phyloP scores from a whole-genome alignment of 2,797 vertebrate genomes.

The Todus mexicanus region DNA sequence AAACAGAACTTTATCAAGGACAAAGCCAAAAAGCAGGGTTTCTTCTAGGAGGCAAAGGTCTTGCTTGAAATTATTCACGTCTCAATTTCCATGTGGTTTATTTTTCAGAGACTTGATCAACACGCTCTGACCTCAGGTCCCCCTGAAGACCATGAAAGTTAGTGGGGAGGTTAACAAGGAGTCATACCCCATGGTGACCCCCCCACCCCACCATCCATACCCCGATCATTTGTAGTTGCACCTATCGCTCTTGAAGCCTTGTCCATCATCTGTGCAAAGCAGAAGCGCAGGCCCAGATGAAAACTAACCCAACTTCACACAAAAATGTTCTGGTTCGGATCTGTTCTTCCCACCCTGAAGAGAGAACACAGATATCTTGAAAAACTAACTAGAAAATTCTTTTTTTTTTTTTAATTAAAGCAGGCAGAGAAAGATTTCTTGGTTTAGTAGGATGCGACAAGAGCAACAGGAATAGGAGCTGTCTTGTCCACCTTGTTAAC shows the following conservation, averaged over 20 bases:
- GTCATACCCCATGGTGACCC: rapidly evolving
- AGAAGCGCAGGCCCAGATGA: not conserved
- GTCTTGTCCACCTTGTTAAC: not conserved
- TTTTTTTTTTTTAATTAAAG: not conserved
- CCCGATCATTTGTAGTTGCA: not conserved
- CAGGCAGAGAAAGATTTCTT: not conserved
- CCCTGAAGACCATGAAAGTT: not conserved
- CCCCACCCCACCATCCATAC: not conserved
- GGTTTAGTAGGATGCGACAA: not conserved
- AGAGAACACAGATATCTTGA: not conserved
- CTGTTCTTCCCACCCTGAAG: not conserved
- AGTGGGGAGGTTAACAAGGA: not conserved
- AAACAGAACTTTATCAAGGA: not conserved
- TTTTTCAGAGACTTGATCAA: not conserved
- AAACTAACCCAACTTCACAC: not conserved
- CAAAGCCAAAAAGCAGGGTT: not conserved
- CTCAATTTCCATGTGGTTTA: not conserved
- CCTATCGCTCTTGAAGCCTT: not conserved
- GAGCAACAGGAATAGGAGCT: not conserved
- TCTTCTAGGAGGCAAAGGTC: not conserved
- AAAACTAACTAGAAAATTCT: not conserved
- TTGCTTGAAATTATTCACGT: not conserved
- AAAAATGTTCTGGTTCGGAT: not conserved
- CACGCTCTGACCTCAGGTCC: not conserved
- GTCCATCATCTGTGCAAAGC: not conserved